These are phyloP conservation scores for Acanthopagrus latus DNA, from an alignment of 2,797 vertebrate species.

Conservation along the genomic window DNA sequence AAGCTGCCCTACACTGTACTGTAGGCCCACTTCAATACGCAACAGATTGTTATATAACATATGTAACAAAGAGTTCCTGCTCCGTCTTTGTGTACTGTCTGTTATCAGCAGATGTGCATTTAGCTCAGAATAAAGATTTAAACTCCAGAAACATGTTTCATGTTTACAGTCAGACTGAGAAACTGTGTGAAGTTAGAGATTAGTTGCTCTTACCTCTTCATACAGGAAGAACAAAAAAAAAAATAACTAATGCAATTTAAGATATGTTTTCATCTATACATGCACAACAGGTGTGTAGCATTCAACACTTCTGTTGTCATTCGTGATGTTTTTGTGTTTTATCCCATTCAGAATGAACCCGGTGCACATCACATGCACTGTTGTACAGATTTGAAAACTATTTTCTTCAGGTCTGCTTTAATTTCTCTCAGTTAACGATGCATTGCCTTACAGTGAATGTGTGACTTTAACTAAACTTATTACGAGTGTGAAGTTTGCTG, in stretches of 20 bases:
- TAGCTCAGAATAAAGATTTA: not conserved
- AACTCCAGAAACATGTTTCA: not conserved
- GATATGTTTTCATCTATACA: not conserved
- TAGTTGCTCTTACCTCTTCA: not conserved
- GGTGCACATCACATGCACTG: too few species aligned
- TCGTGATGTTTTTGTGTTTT: too few species aligned
- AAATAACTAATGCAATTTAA: not conserved
- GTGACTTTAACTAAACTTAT: not conserved
- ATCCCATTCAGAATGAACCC: too few species aligned
- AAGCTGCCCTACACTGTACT: too few species aligned
- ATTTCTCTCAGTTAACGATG: not conserved
- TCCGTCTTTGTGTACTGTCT: too few species aligned
- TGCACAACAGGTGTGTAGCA: too few species aligned
- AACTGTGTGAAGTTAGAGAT: not conserved
- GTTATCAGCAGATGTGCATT: not conserved
- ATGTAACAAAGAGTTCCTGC: too few species aligned
- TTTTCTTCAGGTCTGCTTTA: too few species aligned
- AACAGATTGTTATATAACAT: too few species aligned
- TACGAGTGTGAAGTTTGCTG: too few species aligned
- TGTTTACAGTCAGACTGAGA: not conserved
- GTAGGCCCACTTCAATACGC: too few species aligned
- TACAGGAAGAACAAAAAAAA: not conserved
- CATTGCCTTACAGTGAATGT: not conserved
- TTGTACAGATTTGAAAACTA: too few species aligned
- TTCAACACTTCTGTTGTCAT: not conserved